phyloP scores from a whole-genome alignment of 2,888 invertebrate genomes.

The Ecdyonurus torrentis region DNA sequence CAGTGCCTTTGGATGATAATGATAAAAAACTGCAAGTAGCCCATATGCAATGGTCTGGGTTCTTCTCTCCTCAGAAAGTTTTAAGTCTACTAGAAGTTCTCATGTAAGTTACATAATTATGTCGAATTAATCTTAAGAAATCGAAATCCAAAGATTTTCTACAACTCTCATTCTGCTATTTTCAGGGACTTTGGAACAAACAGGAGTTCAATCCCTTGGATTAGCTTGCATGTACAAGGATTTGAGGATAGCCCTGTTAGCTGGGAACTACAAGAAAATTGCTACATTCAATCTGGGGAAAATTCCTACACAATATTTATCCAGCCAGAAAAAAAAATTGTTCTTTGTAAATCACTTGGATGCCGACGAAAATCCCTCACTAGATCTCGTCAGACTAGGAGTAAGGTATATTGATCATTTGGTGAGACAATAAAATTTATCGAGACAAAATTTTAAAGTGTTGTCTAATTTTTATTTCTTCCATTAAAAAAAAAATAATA shows the following conservation, averaged over 20 bases:
- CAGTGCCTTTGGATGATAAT: constrained; percentile 24
- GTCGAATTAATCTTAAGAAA: not conserved
- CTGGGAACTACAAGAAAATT: constrained; percentile 31
- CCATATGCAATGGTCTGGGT: constrained; percentile 31
- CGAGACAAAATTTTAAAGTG: too few relatives aligned
- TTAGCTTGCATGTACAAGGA: constrained; percentile 35
- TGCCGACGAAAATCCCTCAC: not conserved
- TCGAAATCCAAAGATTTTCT: too few relatives aligned
- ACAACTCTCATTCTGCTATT: too few relatives aligned
- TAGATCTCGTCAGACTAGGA: not conserved
- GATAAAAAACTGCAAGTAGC: constrained; percentile 23
- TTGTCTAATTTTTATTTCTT: too few relatives aligned
- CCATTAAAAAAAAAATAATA: too few relatives aligned
- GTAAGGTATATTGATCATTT: too few relatives aligned
- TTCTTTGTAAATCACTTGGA: constrained; percentile 11
- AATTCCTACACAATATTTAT: constrained; percentile 31
- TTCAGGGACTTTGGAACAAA: constrained; percentile 19
- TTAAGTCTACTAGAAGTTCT: constrained; percentile 23
- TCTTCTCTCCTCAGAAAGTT: constrained; percentile 28
- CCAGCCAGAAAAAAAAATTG: constrained; percentile 20
- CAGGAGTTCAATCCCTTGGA: constrained; percentile 26
- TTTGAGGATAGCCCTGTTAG: constrained; percentile 35
- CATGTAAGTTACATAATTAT: too few relatives aligned
- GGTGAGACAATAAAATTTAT: too few relatives aligned
- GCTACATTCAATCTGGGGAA: constrained; percentile 31